Evolutionary conservation across 2,888 invertebrate species (phyloP).

Genomic region (Cosmorhoe ocellata): DNA sequence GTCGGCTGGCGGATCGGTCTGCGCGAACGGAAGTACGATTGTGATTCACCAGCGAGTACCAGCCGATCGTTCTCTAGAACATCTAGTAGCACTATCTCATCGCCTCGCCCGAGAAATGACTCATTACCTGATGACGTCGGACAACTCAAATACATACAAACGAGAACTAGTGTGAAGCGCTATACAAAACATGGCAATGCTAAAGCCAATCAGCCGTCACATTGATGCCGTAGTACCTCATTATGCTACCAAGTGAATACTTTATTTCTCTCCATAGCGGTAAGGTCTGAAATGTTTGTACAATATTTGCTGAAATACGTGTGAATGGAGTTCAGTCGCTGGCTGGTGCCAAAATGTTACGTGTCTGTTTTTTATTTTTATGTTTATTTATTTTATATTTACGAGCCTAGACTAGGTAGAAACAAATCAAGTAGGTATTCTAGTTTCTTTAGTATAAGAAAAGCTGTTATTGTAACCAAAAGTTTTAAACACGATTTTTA

Average conservation of each 20-base stretch:
- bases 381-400: no score
- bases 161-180: conserved; percentile 13
- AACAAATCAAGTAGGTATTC: no score
- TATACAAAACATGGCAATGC: conserved; percentile 26
- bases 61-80: conserved; percentile 59
- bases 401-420: no score
- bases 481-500: no score
- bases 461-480: no score
- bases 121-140: conserved; percentile 52
- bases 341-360: no score
- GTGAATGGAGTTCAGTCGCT: not conserved
- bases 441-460: no score
- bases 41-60: conserved; percentile 66
- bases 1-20: conserved; percentile 43
- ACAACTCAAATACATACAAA: conserved; percentile 29
- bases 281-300: conserved; percentile 1
- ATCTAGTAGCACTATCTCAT: conserved; percentile 47
- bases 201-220: conserved; percentile 26
- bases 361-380: no score
- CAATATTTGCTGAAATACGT: conserved; percentile 1
- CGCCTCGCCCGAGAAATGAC: conserved; percentile 49
- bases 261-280: conserved; percentile 24
- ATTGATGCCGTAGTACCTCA: conserved; percentile 15
- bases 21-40: conserved; percentile 60
- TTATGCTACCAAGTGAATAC: conserved; percentile 28